Base-by-base conservation (phyloP, 2,888 invertebrate genomes). In the Drosophila cognata region DNA sequence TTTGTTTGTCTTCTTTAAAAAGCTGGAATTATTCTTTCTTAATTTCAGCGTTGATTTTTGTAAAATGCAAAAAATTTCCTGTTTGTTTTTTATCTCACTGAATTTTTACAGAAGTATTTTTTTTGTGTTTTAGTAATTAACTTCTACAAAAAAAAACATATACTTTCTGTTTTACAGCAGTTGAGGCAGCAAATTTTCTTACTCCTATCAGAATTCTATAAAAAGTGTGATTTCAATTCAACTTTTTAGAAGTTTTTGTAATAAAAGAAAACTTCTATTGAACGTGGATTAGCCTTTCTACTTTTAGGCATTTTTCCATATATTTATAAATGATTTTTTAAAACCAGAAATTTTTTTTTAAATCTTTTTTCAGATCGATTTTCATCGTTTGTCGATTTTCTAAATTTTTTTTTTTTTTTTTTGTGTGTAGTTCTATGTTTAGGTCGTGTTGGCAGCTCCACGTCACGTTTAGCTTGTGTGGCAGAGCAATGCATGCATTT, bases 401-500 rank as follows among this genome's bases (percentile, higher is more conserved):
- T 1, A 8, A 7, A 46, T 25, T 8, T 16, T 16, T 46, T 46
- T 25, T 46, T 2, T 6, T 36, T 36, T 36, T 33, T 16, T 36
- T 6, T 8, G 13, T 10, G 21, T 50, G 28, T 29, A 29, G 21
- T n/a, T 38, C 13, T 16, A n/a, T 29, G 10, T 28, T 35, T 11
- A 18, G 35, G 7, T 25, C 21, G 16, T 25, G 28, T 16, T 31
- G 36, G 33, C 31, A n/a, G 53, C 51, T 59, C 64, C 50, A 41
- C 46, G 59, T 67, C 67, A 67, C 80, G 58, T 79, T 61, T 48
- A 25, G 29, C 61, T 57, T 60, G 63, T 67, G 72, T 84, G 53
- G 71, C 74, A 80, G 70, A 86, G 66, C 60, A 52, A 31, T 83
- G 77, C 65, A 68, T 60, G 43, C 57, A 69, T 74, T 72, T 57